Evolutionary conservation across 1,140 invertebrate species (phyloP), one percentile per base, ranked within the genome.

Genomic region (Matsumurasca onukii): DNA sequence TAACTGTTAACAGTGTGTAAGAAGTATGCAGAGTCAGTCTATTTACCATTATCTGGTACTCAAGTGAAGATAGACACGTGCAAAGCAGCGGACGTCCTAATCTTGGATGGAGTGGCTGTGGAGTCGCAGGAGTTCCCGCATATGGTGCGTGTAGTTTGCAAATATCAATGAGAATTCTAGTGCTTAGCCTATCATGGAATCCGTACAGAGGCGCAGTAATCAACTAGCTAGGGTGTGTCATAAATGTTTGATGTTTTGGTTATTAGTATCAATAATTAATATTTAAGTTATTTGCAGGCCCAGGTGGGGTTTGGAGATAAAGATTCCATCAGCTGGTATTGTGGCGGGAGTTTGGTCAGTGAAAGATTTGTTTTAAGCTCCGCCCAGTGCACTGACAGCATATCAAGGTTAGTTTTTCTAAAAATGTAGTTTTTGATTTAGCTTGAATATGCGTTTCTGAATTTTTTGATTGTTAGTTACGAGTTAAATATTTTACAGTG

Each of bases 311-410:
- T 73, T 67, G 68, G 72, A 0, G 29, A 31, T 25, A 31, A 52
- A 24, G 25, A 52, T 5, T 24, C 64, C 2, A 62, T 78, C 1
- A 70, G 64, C n/a, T 83, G 81, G 81, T 70, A 76, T 29, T 86
- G 85, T 67, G 84, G 84, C 15, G 85, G 83, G 5, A 79, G 79
- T 49, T 66, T 86, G n/a, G 82, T 86, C 65, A 83, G 80, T 55
- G 79, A 82, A 68, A 73, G 78, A 66, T 85, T 77, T 70, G 78
- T 85, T 20, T 69, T 86, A 12, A 85, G 83, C 13, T 84, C 84
- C 13, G 80, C 78, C 2, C 81, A 83, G 69, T 84, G 82, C 67
- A 74, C 74, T 0, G 66, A 51, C 9, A 59, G 59, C 31, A n/a
- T n/a, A n/a, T n/a, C n/a, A n/a, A n/a, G n/a, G n/a, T n/a, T n/a